Base-by-base conservation (phyloP, 2,113 vertebrate genomes). In the Trichechus manatus region DNA sequence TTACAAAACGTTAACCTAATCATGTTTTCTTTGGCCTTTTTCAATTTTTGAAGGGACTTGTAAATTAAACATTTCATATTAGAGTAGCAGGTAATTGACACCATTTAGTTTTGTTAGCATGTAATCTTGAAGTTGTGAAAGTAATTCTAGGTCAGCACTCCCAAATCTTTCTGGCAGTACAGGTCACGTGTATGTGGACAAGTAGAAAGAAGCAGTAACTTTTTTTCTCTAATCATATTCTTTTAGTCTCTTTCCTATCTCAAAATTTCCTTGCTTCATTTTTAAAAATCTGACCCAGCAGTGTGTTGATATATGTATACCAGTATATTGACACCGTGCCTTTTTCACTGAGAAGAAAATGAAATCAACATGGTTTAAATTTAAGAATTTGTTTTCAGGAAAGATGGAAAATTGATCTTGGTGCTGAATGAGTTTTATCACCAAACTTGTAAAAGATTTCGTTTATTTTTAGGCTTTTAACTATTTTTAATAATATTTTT, bases 51-150 rank as follows among this genome's bases (percentile, higher is more conserved):
- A 56, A 91, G 75, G 50, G 66, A 77, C 92, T 92, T 96, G 33
- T 88, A 10, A 1, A 86, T 90, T 91, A 94, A 87, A 66, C 94
- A 93, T 96, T 50, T 96, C 88, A 80, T 17, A 20, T 93, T 53
- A 87, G 75, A 89, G 85, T 33, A 66, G 85, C 25, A 95, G 66
- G 5, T 97, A 96, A 95, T 44, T 93, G 93, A 78, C 96, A 96
- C 85, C 80, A 72, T 83, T 14, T 96, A 39, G 74, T 90, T 92
- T 95, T 97, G 93, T 95, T 90, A 89, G 77, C 94, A 93, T 92
- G 25, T 74, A 74, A 95, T 56, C 87, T 96, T 97, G 66, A 63
- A 97, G 91, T 95, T 97, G 87, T 95, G 96, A 94, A 97, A 90
- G 72, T 80, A 13, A 87, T 97, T 97, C 61, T 78, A 88, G 77